Conservation (phyloP, 2,797 vertebrate genomes). For the Buphagus erythrorhynchus region DNA sequence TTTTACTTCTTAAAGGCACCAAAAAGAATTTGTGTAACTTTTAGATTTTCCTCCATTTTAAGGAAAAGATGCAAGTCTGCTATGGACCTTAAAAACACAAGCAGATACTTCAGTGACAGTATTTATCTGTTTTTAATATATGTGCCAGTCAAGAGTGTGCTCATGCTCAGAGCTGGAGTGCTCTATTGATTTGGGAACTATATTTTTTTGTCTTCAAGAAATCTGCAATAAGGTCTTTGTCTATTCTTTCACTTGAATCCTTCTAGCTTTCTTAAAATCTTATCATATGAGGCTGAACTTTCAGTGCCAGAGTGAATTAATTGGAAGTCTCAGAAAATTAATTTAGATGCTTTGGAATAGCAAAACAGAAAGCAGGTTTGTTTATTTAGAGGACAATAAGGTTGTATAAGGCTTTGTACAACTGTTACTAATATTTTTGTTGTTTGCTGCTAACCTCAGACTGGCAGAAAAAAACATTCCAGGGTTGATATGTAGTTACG, state of each 20-base stretch:
- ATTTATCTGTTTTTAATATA: not conserved
- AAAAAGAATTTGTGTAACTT: not conserved
- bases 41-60: not conserved
- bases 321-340: not conserved
- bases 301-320: not conserved
- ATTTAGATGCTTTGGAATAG: not conserved
- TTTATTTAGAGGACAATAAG: not conserved
- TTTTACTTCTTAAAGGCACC: not conserved
- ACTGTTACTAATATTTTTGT: not conserved
- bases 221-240: not conserved
- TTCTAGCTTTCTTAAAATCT: not conserved
- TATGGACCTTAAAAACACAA: not conserved
- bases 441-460: not conserved
- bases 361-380: not conserved
- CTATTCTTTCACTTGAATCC: not conserved
- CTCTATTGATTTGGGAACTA: not conserved
- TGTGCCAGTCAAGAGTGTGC: not conserved
- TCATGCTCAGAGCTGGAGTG: not conserved
- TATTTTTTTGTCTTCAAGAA: not conserved
- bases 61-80: not conserved
- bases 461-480: not conserved
- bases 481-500: not conserved
- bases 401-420: not conserved
- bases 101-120: not conserved
- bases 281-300: not conserved